These are phyloP conservation scores for Macropis europaea DNA, from an alignment of 2,888 invertebrate species.

Conservation along the genomic window DNA sequence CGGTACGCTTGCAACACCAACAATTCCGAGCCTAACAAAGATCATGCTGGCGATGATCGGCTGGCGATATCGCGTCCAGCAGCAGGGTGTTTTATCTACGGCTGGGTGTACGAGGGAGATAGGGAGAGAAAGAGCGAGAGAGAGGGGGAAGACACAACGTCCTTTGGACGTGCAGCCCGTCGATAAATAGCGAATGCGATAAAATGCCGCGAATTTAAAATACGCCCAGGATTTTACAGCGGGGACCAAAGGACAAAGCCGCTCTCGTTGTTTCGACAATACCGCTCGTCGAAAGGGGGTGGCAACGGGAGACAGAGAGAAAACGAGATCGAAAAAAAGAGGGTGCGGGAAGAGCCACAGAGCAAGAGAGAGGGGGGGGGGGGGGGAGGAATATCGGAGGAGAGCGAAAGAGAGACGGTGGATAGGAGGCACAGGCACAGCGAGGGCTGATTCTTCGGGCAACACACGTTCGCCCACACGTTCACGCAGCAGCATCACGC, in stretches of 20 bases:
- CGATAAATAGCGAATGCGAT: slow-evolving; percentile 69
- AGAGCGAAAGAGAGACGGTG: slow-evolving; percentile 50
- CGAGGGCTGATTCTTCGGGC: slow-evolving; percentile 65
- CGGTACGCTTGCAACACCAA: slow-evolving; percentile 22
- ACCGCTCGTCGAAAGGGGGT: slow-evolving; percentile 67
- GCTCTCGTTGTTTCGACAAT: slow-evolving; percentile 70
- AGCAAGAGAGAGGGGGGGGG: slow-evolving; percentile 6
- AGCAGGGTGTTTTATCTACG: slow-evolving; percentile 55
- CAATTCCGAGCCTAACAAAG: slow-evolving; percentile 44
- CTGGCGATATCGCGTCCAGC: slow-evolving; percentile 44
- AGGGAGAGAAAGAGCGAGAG: not conserved
- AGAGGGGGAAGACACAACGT: slow-evolving; percentile 54
- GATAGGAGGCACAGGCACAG: slow-evolving; percentile 34
- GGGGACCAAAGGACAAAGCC: slow-evolving; percentile 69
- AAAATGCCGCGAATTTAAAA: slow-evolving; percentile 70
- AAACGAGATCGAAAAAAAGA: slow-evolving; percentile 45
- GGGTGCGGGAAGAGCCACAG: not conserved
- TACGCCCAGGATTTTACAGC: slow-evolving; percentile 68
- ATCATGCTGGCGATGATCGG: slow-evolving; percentile 58
- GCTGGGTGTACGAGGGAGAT: slow-evolving; percentile 24
- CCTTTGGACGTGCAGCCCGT: slow-evolving; percentile 66
- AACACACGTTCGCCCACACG: slow-evolving; percentile 61
- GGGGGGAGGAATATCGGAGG: slow-evolving; percentile 36
- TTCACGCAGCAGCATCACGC: slow-evolving; percentile 65
- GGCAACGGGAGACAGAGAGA: slow-evolving; percentile 59